Conservation (phyloP, 1,140 invertebrate species). For the Tetraneura akinire region DNA sequence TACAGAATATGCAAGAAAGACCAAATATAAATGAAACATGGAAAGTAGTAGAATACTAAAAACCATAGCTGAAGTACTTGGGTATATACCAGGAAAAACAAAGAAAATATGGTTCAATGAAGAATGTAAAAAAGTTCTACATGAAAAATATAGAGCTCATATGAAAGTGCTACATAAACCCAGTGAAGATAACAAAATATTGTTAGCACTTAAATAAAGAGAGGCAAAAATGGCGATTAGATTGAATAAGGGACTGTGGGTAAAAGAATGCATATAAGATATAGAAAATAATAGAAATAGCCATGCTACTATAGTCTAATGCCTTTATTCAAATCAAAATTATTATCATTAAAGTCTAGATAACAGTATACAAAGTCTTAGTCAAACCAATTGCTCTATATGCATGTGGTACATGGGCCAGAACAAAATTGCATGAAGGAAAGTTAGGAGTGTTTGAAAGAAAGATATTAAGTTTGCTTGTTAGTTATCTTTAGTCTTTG, state of each 20-base stretch:
- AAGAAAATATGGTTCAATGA: constrained; percentile 32
- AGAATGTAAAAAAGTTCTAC: background rate
- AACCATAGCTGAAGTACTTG: too few relatives aligned
- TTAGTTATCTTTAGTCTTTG: too few relatives aligned
- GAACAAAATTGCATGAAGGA: too few relatives aligned
- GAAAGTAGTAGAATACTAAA: background rate
- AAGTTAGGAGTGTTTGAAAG: too few relatives aligned
- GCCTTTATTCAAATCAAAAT: too few relatives aligned
- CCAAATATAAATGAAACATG: background rate
- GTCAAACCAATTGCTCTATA: too few relatives aligned
- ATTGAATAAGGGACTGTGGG: background rate
- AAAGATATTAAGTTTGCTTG: too few relatives aligned
- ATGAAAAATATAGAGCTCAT: background rate
- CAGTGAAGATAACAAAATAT: constrained; percentile 18
- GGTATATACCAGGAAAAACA: constrained; percentile 29
- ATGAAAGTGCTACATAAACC: constrained; percentile 20
- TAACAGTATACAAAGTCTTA: too few relatives aligned
- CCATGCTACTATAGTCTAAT: too few relatives aligned
- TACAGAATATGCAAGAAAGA: background rate
- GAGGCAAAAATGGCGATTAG: constrained; percentile 20
- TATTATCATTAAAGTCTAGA: too few relatives aligned
- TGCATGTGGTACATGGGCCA: too few relatives aligned
- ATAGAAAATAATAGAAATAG: constrained; percentile 16
- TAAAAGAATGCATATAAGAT: background rate
- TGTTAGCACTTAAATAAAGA: constrained; percentile 30